Base-by-base conservation (phyloP, 2,797 vertebrate genomes). In the Danio albolineatus region DNA sequence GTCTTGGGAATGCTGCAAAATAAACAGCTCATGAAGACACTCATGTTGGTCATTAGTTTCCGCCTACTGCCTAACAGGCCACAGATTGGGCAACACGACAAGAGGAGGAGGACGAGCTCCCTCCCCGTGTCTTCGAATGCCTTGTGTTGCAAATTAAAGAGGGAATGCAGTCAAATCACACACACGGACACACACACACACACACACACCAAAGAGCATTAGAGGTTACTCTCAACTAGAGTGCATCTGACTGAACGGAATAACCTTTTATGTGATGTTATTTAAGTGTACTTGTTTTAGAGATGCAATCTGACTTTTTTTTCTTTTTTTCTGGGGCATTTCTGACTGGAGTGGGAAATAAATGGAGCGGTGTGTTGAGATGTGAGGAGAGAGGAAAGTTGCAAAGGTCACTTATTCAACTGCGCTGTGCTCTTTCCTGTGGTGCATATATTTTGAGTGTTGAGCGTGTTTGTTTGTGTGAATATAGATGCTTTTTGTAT, bases 1-100 rank as follows among this genome's bases (percentile, higher is more conserved):
- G 79, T 85, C 86, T 84, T 83, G 86, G 86, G 87, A 87, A 81
- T 48, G 73, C 79, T 79, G 86, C 82, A 86, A 86, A 86, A 85
- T 87, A 89, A 91, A 88, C 86, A 88, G 65, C 83, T 78, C 44
- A 83, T 86, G 82, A 82, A 86, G 85, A 83, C 75, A 53, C 78
- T 77, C 78, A 82, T 53, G 75, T 60, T 59, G 70, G 65, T 41
- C 72, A 60, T 77, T 79, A 71, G 73, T 81, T 49, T 19, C 65
- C 73, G 57, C 80, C 83, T 77, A 66, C 84, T 72, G 75, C 41
- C 59, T 43, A 49, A 41, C 53, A 56, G 16, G 28, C 14, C 76
- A 16, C 60, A 76, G 79, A 78, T 70, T 61, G 51, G 70, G 36
- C 16, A 73, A 61, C 76, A 41, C 10, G 38, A 14, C 19, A 36